These are phyloP conservation scores for Ormia ochracea DNA, from an alignment of 2,888 invertebrate species.

Conservation along the genomic window DNA sequence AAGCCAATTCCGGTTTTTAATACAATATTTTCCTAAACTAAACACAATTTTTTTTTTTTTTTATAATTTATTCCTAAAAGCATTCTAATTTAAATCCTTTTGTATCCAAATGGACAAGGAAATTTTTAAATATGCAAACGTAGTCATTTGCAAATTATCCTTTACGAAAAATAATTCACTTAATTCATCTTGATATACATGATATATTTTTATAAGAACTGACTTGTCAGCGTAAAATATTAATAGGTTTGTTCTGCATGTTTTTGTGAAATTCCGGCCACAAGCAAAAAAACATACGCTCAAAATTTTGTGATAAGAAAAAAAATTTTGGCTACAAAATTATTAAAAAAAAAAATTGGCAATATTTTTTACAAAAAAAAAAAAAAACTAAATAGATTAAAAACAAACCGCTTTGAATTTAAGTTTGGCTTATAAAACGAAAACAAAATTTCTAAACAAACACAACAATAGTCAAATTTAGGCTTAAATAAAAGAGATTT, in stretches of 20 bases:
- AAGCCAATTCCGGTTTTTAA: conserved; percentile 46
- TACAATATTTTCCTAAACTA: conserved; percentile 2
- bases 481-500: conserved; percentile 46
- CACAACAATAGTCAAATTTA: conserved; percentile 71
- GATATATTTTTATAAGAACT: no score
- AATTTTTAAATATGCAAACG: no score
- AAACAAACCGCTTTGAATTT: conserved; percentile 55
- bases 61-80: no score
- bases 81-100: no score
- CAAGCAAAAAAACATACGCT: conserved; percentile 41
- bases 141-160: no score
- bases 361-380: conserved; percentile 17
- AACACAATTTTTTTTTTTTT: no score
- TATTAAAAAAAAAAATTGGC: conserved; percentile 7
- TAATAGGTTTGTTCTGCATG: conserved; percentile 24
- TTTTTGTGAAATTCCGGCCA: neutral
- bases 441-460: conserved; percentile 66
- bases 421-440: conserved; percentile 65
- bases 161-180: no score
- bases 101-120: no score
- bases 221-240: no score
- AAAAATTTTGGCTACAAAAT: conserved; percentile 15
- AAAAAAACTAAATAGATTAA: conserved; percentile 63
- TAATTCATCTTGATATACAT: no score
- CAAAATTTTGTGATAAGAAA: conserved; percentile 1